Percentiles rank a stretch among this genome's conserved stretches.
phyloP scores from a whole-genome alignment of 2,797 vertebrate species.

The Rhincodon typus region DNA sequence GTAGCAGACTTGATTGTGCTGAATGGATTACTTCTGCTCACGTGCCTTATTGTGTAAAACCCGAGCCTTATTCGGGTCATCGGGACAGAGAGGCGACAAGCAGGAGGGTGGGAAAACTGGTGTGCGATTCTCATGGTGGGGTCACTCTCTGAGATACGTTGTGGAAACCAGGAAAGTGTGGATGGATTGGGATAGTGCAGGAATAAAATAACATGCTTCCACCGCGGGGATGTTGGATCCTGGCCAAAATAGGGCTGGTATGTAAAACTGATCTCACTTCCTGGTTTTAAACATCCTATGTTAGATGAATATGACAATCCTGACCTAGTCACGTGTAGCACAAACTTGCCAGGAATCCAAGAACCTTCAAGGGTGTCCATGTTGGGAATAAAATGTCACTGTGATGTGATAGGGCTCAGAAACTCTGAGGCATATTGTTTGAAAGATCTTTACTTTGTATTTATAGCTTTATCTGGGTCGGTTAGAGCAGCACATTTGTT shows the following conservation, averaged over 20 bases:
- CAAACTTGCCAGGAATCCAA: not conserved
- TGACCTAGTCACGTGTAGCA: not conserved
- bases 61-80: too few species aligned
- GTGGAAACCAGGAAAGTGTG: too few species aligned
- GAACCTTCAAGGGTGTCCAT: not conserved
- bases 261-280: not conserved
- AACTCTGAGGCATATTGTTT: not conserved
- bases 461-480: not conserved
- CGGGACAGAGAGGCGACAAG: too few species aligned
- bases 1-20: too few species aligned
- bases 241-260: not conserved
- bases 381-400: not conserved
- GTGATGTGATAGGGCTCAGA: not conserved
- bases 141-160: too few species aligned
- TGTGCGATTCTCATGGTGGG: too few species aligned
- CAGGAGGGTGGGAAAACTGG: too few species aligned
- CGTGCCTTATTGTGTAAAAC: too few species aligned
- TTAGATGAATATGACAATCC: not conserved
- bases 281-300: too few species aligned
- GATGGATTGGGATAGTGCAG: not conserved
- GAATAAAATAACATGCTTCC: not conserved
- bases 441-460: not conserved
- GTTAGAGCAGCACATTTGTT: too few species aligned
- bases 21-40: too few species aligned
- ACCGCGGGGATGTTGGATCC: not conserved